Evolutionary conservation across 2,888 invertebrate genomes (phyloP), one percentile per base, ranked within the genome.

Genomic region (Monoplex corrugatus): DNA sequence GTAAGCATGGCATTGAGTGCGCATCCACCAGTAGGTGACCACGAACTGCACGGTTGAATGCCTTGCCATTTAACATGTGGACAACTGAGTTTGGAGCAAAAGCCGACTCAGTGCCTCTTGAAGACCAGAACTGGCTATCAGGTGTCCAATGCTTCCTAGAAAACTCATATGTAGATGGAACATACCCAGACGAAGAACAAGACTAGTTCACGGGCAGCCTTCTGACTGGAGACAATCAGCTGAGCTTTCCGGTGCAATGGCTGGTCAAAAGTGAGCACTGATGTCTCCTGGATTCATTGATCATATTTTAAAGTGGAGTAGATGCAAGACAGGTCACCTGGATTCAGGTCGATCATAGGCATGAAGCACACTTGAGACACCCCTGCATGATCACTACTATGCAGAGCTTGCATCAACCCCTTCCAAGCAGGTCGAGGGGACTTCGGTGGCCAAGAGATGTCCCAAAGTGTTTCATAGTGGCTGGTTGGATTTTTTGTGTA

Each of bases 121-220:
- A n/a, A n/a, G 68, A 68, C 68, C 68, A 68, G 68, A 68, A 68
- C 68, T n/a, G 3, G 68, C 68, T n/a, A 68, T 68, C 16, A 68
- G 10, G 28, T 68, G 5, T 28, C 68, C 68, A n/a, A 78, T 78
- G 38, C 78, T 38, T 5, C 78, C 78, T n/a, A 19, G 78, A 78
- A 78, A 78, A 28, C 78, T 78, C 78, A 78, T 78, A 32, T 78
- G 78, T 28, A 38, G 5, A 23, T 78, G 78, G 40, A 78, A 78
- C 3, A 2, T 35, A 3, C 78, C 78, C 35, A 78, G 40, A 35
- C 78, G 78, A 38, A 78, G 78, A 19, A 68, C 68, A 28, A 68
- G 5, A 5, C n/a, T 28, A 68, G 68, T 68, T 68, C 68, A 5
- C 68, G 3, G 16, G 16, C 28, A 28, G n/a, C 68, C 28, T 68